Evolutionary conservation across 2,113 vertebrate species (phyloP).

Genomic region (Pygoscelis adeliae): DNA sequence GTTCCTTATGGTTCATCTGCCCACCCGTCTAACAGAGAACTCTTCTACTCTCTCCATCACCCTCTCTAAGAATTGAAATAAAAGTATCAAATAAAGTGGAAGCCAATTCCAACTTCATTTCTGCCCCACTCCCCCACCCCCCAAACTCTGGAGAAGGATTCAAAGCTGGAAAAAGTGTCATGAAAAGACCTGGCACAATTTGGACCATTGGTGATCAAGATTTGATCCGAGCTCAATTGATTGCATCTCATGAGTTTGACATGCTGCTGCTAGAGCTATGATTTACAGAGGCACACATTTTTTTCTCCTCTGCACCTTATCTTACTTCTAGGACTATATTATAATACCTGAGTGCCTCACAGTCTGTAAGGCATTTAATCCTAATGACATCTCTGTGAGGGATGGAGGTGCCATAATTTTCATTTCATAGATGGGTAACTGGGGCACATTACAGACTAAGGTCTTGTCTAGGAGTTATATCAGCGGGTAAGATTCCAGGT

Average conservation of each 20-base stretch:
- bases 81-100: background rate
- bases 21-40: background rate
- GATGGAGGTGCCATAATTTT: slow-evolving; percentile 26
- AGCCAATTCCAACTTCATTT: background rate
- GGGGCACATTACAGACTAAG: background rate
- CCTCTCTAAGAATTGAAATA: background rate
- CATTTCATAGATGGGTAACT: slow-evolving; percentile 41
- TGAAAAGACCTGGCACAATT: background rate
- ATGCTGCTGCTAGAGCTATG: background rate
- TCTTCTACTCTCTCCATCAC: background rate
- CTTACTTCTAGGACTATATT: background rate
- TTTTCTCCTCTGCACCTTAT: background rate
- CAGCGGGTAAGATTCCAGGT: background rate
- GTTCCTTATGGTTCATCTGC: background rate
- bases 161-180: background rate
- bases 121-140: background rate
- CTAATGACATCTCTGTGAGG: slow-evolving; percentile 34
- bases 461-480: background rate
- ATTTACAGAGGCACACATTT: background rate
- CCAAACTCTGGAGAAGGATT: background rate
- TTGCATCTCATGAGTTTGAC: background rate
- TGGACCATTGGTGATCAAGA: background rate
- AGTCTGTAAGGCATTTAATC: slow-evolving; percentile 16
- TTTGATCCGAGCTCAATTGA: background rate
- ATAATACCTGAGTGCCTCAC: slow-evolving; percentile 20